These are phyloP conservation scores for Athetis lepigone DNA, from an alignment of 2,888 invertebrate species.

Conservation along the genomic window DNA sequence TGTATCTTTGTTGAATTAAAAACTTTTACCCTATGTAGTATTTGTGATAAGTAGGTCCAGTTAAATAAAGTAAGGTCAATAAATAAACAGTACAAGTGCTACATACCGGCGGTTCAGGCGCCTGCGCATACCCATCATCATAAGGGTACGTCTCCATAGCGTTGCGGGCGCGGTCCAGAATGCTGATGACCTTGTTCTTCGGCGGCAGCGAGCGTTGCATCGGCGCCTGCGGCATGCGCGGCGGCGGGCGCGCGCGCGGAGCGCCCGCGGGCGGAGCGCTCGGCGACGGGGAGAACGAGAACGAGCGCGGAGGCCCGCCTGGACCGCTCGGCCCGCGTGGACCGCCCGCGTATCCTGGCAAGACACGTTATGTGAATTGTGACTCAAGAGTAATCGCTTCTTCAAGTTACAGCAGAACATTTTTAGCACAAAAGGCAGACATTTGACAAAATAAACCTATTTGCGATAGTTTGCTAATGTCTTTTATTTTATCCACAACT, in stretches of 20 bases:
- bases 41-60: too few species aligned
- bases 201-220: constrained; percentile 87
- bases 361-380: constrained; percentile 28
- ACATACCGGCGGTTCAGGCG: constrained; percentile 80
- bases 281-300: constrained; percentile 44
- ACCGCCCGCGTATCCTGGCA: constrained; percentile 28
- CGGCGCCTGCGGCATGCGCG: constrained; percentile 80
- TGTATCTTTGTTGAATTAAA: too few species aligned
- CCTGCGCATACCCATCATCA: constrained; percentile 81
- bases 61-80: too few species aligned
- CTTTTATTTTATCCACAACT: too few species aligned
- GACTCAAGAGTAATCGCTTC: too few species aligned
- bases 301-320: constrained; percentile 58
- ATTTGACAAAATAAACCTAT: too few species aligned
- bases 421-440: too few species aligned
- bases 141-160: constrained; percentile 95
- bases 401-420: too few species aligned
- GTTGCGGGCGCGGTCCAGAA: constrained; percentile 94
- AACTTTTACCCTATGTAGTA: too few species aligned
- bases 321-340: constrained; percentile 57
- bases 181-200: constrained; percentile 96
- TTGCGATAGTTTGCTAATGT: too few species aligned
- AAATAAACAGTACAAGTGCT: background rate
- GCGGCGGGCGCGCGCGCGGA: constrained; percentile 63
- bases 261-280: constrained; percentile 69